Base-by-base conservation (phyloP, 2,113 vertebrate genomes). In the Tychaedon coryphoeus region DNA sequence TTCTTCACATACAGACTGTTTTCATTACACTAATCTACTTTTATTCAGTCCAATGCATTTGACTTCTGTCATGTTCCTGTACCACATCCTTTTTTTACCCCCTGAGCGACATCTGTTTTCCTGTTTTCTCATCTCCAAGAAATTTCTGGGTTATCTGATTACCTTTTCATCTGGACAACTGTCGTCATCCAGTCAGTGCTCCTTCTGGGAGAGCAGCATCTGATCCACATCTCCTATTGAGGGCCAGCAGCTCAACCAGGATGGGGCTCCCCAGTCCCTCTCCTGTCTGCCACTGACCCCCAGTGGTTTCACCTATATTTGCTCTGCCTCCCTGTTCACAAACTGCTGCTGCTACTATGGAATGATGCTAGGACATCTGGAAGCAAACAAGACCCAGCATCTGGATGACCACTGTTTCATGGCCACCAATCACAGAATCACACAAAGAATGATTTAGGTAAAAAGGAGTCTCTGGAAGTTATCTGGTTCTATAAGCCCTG, bases 271-370 rank as follows among this genome's bases (percentile, higher is more conserved):
- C 51, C 71, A 47, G 61, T 58, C 50, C 45, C 95, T 94, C 77
- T 73, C 51, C 90, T 88, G 78, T 94, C 88, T 94, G 70, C 67
- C 90, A 96, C 90, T 96, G 96, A 95, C 95, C 92, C 65, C 95
- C 94, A 93, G 96, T 93, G 96, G 96, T 69, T 92, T 66, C 47
- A 88, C 45, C 47, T 64, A 2, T 33, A 43, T 43, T 93, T 90
- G 54, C 66, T 95, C 74, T 54, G 13, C n/a, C 70, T 72, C 47
- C 2, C 26, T 36, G 54, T 45, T 53, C 28, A 14, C 38, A 31
- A 8, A 50, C 36, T 7, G 8, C 47, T 60, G n/a, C 50, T 31
- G 29, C 50, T 76, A 8, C 81, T 29, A 0, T 1, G 29, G 31
- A 60, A 60, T 4, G 54, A 81, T 75, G 48, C 18, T 6, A 64